Evolutionary conservation across 2,888 invertebrate species (phyloP).

Genomic region (Pogonocherus hispidulus): DNA sequence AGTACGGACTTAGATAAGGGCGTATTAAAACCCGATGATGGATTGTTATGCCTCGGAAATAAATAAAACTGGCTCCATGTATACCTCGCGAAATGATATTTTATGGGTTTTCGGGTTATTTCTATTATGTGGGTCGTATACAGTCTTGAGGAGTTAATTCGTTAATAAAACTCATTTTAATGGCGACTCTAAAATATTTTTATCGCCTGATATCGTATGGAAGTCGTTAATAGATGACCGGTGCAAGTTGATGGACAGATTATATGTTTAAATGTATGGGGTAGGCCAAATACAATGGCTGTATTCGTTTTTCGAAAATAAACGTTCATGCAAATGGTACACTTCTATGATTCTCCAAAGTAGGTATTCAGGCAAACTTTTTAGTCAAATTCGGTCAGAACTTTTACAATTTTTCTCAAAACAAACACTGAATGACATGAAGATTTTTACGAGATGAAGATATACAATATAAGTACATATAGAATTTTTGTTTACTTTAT

Average conservation of each 20-base stretch:
- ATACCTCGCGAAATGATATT: conserved; percentile 27
- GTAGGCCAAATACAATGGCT: too few species aligned
- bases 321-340: too few species aligned
- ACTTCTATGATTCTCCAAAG: too few species aligned
- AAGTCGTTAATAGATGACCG: conserved; percentile 12
- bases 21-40: conserved; percentile 50
- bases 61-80: conserved; percentile 18
- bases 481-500: too few species aligned
- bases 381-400: too few species aligned
- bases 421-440: too few species aligned
- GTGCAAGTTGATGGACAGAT: background rate
- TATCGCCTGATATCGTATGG: conserved; percentile 6
- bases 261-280: too few species aligned
- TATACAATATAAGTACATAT: too few species aligned
- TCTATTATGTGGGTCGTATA: conserved; percentile 16
- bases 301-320: too few species aligned
- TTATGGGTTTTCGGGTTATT: conserved; percentile 27
- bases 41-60: conserved; percentile 45
- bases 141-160: conserved; percentile 21
- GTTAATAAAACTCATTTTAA: conserved; percentile 31
- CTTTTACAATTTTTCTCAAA: too few species aligned
- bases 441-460: too few species aligned
- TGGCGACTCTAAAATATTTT: conserved; percentile 26
- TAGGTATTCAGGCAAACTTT: too few species aligned
- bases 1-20: conserved; percentile 41